Percentiles rank a stretch among this genome's conserved stretches.
phyloP scores from a whole-genome alignment of 2,888 invertebrate genomes.

The Plemyria rubiginata region DNA sequence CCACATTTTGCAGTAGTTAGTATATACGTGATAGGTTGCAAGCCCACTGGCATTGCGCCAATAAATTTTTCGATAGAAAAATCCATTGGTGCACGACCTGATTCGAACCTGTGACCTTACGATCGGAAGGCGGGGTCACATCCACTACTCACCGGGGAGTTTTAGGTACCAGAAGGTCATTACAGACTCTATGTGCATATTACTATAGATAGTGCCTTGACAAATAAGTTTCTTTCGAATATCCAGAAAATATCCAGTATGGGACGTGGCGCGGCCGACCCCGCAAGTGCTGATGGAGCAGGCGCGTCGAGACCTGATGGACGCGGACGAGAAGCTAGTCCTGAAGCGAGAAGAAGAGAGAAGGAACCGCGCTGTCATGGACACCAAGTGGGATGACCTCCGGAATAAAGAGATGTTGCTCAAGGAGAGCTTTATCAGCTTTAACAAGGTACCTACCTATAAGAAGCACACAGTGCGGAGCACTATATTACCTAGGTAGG shows the following conservation, averaged over 20 bases:
- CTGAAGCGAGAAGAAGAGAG: constrained; percentile 73
- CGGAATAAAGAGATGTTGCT: constrained; percentile 79
- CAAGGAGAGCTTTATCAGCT: constrained; percentile 85
- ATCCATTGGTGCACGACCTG: too few species aligned
- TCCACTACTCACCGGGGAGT: too few species aligned
- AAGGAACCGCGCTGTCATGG: constrained; percentile 70
- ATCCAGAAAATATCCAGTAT: constrained; percentile 85
- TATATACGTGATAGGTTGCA: too few species aligned
- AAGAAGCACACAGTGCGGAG: background rate
- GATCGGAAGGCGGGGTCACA: too few species aligned
- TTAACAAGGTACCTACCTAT: constrained; percentile 66
- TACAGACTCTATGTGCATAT: too few species aligned
- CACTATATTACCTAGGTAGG: too few species aligned
- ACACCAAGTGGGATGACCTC: constrained; percentile 84
- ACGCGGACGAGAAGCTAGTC: constrained; percentile 77
- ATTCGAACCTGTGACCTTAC: too few species aligned
- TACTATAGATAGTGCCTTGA: too few species aligned
- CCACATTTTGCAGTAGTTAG: too few species aligned
- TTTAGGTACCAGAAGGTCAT: too few species aligned
- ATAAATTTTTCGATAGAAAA: too few species aligned
- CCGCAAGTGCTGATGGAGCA: constrained; percentile 84
- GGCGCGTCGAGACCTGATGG: constrained; percentile 79
- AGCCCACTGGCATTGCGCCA: too few species aligned
- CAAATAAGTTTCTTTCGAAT: background rate
- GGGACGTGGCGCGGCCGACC: constrained; percentile 84